A percentile compares a stretch with the other conserved stretches of the same genome.
Conservation (phyloP, 2,888 invertebrate species). For the Artemia sp. region DNA sequence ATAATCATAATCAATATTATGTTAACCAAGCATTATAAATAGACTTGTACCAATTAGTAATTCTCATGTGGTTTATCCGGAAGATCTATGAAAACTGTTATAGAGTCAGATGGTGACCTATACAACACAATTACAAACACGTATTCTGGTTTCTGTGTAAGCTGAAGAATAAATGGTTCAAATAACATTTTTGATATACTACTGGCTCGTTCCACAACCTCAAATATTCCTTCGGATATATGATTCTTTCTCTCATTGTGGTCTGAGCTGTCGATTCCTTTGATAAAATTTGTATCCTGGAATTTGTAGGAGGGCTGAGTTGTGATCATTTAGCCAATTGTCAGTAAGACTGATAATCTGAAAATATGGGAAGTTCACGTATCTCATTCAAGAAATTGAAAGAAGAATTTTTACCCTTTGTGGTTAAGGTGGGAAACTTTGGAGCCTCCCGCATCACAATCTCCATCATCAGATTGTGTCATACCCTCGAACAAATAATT, state of each 20-base stretch:
- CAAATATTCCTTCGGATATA: background rate
- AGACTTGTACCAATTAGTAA: background rate
- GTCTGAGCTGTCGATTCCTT: background rate
- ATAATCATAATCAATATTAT: background rate
- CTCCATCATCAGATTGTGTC: too few species aligned
- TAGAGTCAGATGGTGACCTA: background rate
- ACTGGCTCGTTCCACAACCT: background rate
- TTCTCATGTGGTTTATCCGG: background rate
- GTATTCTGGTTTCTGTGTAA: background rate
- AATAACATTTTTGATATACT: background rate
- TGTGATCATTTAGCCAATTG: background rate
- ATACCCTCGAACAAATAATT: too few species aligned
- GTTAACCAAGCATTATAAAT: background rate
- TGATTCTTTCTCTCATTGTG: background rate
- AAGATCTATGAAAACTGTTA: background rate
- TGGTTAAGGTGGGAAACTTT: too few species aligned
- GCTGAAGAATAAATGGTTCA: slow-evolving; percentile 11
- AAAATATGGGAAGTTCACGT: too few species aligned
- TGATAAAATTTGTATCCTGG: background rate
- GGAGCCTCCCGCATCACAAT: too few species aligned
- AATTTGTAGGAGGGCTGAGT: slow-evolving; percentile 1
- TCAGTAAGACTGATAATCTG: too few species aligned
- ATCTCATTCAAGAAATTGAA: too few species aligned
- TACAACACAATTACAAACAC: too few species aligned
- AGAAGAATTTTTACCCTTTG: too few species aligned